These are phyloP conservation scores for Etheostoma nigrum DNA, from an alignment of 2,797 vertebrate genomes.

Conservation along the genomic window DNA sequence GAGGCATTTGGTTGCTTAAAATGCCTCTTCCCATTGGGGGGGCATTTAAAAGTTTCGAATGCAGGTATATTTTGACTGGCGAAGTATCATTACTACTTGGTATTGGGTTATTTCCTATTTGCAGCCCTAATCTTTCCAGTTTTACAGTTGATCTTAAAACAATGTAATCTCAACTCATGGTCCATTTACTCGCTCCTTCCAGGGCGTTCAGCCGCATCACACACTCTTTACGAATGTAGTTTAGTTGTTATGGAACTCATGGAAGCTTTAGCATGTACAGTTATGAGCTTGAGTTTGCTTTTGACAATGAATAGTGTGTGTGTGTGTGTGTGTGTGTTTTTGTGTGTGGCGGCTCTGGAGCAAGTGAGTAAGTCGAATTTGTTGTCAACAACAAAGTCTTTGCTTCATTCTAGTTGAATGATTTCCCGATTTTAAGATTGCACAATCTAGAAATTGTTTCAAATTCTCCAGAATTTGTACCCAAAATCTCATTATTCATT, in stretches of 20 bases:
- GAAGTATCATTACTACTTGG: too few relatives aligned
- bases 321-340: too few relatives aligned
- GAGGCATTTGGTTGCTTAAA: too few relatives aligned
- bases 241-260: neutral
- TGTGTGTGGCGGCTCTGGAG: neutral
- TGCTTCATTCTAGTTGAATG: neutral
- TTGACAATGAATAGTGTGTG: neutral
- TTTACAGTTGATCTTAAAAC: neutral
- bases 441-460: conserved; percentile 16
- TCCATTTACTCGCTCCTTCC: neutral
- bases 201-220: neutral
- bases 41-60: too few relatives aligned
- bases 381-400: neutral
- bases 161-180: neutral
- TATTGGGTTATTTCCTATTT: too few relatives aligned
- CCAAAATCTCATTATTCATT: neutral
- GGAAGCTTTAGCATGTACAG: too few relatives aligned
- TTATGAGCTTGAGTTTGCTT: neutral
- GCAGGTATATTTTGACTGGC: too few relatives aligned
- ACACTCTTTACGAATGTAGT: neutral
- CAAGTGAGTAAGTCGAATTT: neutral
- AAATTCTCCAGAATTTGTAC: conserved; percentile 17
- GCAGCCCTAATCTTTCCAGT: neutral
- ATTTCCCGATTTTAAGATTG: neutral
- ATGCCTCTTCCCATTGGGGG: too few relatives aligned